Base-by-base conservation (phyloP, 2,113 vertebrate species). In the Archilochus colubris region DNA sequence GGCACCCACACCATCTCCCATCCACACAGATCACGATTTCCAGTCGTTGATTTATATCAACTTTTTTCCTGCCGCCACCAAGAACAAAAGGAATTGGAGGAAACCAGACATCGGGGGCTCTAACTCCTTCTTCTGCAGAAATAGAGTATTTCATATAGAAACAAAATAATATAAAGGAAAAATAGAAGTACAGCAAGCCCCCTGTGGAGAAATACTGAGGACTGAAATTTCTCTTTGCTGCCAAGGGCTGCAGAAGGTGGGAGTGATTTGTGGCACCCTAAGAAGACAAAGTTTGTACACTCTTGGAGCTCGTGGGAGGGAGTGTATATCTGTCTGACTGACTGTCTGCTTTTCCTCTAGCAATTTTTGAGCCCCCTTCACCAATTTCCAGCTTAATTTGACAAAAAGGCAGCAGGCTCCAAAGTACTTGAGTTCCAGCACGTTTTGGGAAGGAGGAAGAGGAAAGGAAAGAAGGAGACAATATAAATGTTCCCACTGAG, bases 241-340 rank as follows among this genome's bases (percentile, higher is more conserved):
- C 28, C 78, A 61, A 58, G 24, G 6, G 28, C 17, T 68, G 88
- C 67, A 0, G 12, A 87, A 86, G 68, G 67, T 72, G 58, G 62
- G 88, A 85, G 58, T 91, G 81, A 94, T 83, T 83, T 83, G 55
- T 77, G 59, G 43, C 77, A 66, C 38, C 64, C 73, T 48, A 61
- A 80, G 62, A 69, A 74, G 69, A 53, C 9, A 0, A 84, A 74
- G 66, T 90, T 90, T 88, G 86, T 92, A 51, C 70, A 2, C 33
- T 62, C 50, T 14, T 66, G 31, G 61, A 79, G 70, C 1, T 1
- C 0, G 27, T 59, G 72, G 53, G 86, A 93, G 70, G 53, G 62
- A 89, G 38, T 3, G 50, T 28, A 12, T 33, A 59, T 79, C 43
- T 67, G 23, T 85, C 79, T 70, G 57, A 82, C 0, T 0, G 78